A percentile compares a stretch with the other conserved stretches of the same genome.
phyloP scores from a whole-genome alignment of 2,797 vertebrate species.

The Pipistrellus nathusii region DNA sequence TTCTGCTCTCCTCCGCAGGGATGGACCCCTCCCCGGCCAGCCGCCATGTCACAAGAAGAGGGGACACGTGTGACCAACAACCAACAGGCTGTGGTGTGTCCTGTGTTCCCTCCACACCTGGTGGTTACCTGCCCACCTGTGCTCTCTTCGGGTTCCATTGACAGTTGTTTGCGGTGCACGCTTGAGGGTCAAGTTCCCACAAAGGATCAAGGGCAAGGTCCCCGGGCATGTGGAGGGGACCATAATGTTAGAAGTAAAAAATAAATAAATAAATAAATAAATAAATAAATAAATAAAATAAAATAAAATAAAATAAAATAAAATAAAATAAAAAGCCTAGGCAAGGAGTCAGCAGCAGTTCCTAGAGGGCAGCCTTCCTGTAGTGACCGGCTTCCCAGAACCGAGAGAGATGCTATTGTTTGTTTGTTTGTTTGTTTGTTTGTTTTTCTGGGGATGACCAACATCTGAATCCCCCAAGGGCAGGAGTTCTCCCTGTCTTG shows the following conservation, averaged over 20 bases:
- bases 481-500: background rate
- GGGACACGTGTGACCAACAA: background rate
- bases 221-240: background rate
- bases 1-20: fast-evolving
- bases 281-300: no score
- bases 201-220: background rate
- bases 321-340: background rate
- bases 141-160: background rate
- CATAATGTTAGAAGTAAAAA: background rate
- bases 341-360: background rate
- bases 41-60: background rate
- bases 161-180: background rate
- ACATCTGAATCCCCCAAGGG: background rate
- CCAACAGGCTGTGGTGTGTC: background rate
- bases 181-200: background rate
- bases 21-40: background rate
- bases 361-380: background rate
- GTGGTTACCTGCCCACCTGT: background rate
- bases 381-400: background rate
- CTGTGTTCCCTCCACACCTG: background rate
- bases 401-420: background rate
- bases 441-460: background rate
- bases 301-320: no score
- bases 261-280: no score
- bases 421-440: no score